Evolutionary conservation across 1,140 invertebrate genomes (phyloP).

Genomic region (Megathymus violae): DNA sequence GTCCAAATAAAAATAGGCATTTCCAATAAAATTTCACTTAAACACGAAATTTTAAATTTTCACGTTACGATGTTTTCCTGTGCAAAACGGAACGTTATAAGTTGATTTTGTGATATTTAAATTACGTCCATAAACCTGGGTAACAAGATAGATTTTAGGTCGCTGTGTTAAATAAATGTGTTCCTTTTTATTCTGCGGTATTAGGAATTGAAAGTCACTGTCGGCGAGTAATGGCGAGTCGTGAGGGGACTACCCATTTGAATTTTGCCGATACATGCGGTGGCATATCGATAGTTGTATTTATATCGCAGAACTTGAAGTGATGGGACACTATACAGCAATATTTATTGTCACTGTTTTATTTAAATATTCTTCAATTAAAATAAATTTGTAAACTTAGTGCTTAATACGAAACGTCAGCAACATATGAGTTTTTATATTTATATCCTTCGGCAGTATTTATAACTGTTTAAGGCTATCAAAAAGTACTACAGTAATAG

Average conservation of each 20-base stretch:
- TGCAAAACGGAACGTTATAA: conserved; percentile 35
- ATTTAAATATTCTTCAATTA: too few species aligned
- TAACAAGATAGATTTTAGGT: conserved; percentile 39
- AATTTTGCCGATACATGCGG: conserved; percentile 58
- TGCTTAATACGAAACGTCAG: too few species aligned
- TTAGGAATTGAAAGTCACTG: conserved; percentile 78
- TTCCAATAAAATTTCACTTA: conserved; percentile 80
- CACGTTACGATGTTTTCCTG: conserved; percentile 58
- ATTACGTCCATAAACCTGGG: conserved; percentile 8
- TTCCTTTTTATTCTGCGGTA: conserved; percentile 38
- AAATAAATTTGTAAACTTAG: too few species aligned
- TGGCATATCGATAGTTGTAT: conserved; percentile 20
- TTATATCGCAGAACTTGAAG: conserved; percentile 29
- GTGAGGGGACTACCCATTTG: conserved; percentile 70
- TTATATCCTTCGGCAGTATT: too few species aligned
- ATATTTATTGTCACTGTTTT: too few species aligned
- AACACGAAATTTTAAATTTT: conserved; percentile 79
- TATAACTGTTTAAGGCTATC: too few species aligned
- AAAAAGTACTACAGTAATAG: too few species aligned
- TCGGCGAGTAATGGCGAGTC: conserved; percentile 75
- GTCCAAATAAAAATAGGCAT: conserved; percentile 67
- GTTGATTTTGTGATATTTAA: conserved; percentile 6
- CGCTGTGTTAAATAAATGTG: conserved; percentile 16
- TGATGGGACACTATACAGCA: not conserved
- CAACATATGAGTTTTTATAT: too few species aligned